Evolutionary conservation across 2,888 invertebrate species (phyloP), one percentile per base, ranked within the genome.

Genomic region (Eupithecia dodoneata): DNA sequence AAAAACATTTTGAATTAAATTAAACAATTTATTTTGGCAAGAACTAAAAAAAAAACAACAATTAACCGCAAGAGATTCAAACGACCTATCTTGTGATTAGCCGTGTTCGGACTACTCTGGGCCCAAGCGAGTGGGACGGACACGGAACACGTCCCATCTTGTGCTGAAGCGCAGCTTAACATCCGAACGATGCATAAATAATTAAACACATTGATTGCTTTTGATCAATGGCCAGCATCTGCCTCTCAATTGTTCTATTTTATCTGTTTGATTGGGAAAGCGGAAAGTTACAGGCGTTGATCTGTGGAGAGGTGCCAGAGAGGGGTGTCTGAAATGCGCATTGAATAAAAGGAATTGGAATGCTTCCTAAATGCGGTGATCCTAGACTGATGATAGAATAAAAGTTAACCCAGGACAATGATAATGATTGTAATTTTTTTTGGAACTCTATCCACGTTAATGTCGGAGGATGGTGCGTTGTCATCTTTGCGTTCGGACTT

Each of bases 201-300:
- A 69, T 49, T 45, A 65, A 72, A 63, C 67, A 63, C 9, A 63
- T 63, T 63, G 12, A 63, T 12, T 12, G 72, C 45, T 70, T 74
- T 83, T 82, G 81, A 77, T 73, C 75, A 72, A 79, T 74, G 52
- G 81, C 81, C 80, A 80, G 78, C 42, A 42, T 79, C 52, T 63
- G 47, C 55, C 45, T 12, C 73, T 76, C 74, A 79, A 85, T 83
- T 85, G 81, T 85, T 83, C 71, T 74, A 81, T 85, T 83, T 83
- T 77, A 83, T 84, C 80, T 79, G n/a, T 81, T 84, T 81, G 82
- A 82, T 83, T 81, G 82, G 83, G 86, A 88, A 89, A 89, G 89
- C 88, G 93, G 94, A 94, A 93, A 93, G 93, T 92, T 88, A 90
- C 90, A 77, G 80, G 70, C 84, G 86, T 87, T 90, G 92, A 91